phyloP scores from a whole-genome alignment of 1,140 invertebrate species.

The Pogonognathellus flavescens region DNA sequence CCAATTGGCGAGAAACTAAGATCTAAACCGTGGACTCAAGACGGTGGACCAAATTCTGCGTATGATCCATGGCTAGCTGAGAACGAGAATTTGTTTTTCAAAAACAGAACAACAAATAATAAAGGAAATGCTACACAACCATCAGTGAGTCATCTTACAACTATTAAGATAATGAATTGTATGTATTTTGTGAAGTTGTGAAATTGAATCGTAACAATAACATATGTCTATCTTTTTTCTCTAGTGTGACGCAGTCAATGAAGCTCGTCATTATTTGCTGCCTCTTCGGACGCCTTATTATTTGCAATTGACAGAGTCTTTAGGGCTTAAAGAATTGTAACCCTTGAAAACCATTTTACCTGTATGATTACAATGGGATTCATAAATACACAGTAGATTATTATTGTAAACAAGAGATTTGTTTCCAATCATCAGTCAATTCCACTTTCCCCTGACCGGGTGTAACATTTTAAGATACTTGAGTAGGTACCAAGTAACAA shows the following conservation, averaged over 20 bases:
- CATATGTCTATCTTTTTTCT: slow-evolving; percentile 66
- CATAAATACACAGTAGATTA: not conserved
- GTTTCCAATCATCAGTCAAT: not conserved
- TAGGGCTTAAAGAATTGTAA: slow-evolving; percentile 68
- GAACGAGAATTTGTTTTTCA: slow-evolving; percentile 50
- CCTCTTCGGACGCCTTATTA: slow-evolving; percentile 74
- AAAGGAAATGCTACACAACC: slow-evolving; percentile 65
- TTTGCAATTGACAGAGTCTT: slow-evolving; percentile 71
- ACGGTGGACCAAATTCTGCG: slow-evolving; percentile 20
- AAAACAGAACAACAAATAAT: slow-evolving; percentile 55
- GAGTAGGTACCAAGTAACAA: no score
- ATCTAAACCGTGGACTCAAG: slow-evolving; percentile 69
- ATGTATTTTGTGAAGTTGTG: not conserved
- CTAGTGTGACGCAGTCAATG: slow-evolving; percentile 73
- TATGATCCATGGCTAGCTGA: slow-evolving; percentile 51
- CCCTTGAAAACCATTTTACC: not conserved
- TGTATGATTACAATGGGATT: not conserved
- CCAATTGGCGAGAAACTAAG: slow-evolving; percentile 73
- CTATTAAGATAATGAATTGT: no score
- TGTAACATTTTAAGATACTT: not conserved
- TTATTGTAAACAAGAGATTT: not conserved
- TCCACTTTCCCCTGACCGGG: not conserved
- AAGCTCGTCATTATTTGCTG: slow-evolving; percentile 72
- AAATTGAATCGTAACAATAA: not conserved
- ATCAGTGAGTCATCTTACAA: slow-evolving; percentile 63